A percentile compares a stretch with the other conserved stretches of the same genome.
Evolutionary conservation across 2,888 invertebrate species (phyloP).

Genomic region (Timema podura): DNA sequence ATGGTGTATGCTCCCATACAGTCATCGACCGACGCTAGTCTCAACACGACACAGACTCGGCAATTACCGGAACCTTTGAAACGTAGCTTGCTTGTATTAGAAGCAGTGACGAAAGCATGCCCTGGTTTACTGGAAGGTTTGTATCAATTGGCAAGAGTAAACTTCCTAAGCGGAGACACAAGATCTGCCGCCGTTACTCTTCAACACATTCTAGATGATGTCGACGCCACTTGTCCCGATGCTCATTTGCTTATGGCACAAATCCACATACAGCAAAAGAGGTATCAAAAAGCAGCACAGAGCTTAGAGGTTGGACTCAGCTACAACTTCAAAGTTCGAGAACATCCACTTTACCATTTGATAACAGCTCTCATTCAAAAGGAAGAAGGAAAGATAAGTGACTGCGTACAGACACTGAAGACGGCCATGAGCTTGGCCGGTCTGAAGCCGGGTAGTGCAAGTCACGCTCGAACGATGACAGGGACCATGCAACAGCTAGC

Average conservation of each 20-base stretch:
- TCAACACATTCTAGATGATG: constrained; percentile 65
- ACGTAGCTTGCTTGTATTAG: constrained; percentile 62
- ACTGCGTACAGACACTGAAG: constrained; percentile 69
- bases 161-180: constrained; percentile 74
- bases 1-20: constrained; percentile 59
- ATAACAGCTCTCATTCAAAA: constrained; percentile 80
- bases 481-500: constrained; percentile 44
- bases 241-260: constrained; percentile 84
- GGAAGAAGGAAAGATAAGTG: constrained; percentile 63
- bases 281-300: constrained; percentile 74
- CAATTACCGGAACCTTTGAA: constrained; percentile 52
- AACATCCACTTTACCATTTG: constrained; percentile 86
- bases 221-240: constrained; percentile 76
- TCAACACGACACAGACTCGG: constrained; percentile 40
- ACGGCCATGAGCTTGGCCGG: constrained; percentile 67
- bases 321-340: constrained; percentile 87
- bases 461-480: constrained; percentile 14
- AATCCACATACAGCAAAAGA: constrained; percentile 66
- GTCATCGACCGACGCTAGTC: constrained; percentile 42
- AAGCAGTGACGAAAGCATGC: constrained; percentile 69
- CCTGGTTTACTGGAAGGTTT: constrained; percentile 68
- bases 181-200: constrained; percentile 66
- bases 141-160: constrained; percentile 71
- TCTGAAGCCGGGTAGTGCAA: constrained; percentile 43
- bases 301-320: constrained; percentile 83